Evolutionary conservation across 2,113 vertebrate species (phyloP).

Genomic region (Aldabrachelys gigantea): DNA sequence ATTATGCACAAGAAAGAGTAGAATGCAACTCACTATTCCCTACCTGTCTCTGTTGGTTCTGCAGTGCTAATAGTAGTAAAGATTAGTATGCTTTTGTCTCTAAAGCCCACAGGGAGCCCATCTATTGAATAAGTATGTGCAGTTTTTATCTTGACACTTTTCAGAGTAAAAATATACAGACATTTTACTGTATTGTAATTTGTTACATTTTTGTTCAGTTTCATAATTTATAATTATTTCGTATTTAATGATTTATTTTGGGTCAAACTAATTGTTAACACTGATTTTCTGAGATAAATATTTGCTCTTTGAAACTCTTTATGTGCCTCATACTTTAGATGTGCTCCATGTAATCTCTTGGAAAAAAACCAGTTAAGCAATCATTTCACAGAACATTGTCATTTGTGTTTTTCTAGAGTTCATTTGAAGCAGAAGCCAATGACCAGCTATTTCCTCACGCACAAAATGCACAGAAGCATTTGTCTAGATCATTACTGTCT

Average conservation of each 20-base stretch:
- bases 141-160: not conserved
- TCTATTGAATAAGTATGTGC: not conserved
- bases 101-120: not conserved
- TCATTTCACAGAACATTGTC: not conserved
- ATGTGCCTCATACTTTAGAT: not conserved
- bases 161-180: not conserved
- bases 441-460: not conserved
- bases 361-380: not conserved
- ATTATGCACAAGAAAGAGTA: too few species aligned
- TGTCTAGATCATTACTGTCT: not conserved
- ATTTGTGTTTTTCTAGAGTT: constrained; percentile 60
- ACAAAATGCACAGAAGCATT: not conserved
- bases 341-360: not conserved
- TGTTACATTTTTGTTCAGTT: not conserved
- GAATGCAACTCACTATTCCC: too few species aligned
- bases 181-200: not conserved
- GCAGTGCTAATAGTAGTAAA: not conserved
- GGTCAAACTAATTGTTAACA: not conserved
- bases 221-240: not conserved
- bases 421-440: constrained; percentile 37
- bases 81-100: not conserved
- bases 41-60: not conserved
- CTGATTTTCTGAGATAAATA: not conserved
- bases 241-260: not conserved
- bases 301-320: not conserved